These are phyloP conservation scores for Cerastis rubricosa DNA, from an alignment of 2,888 invertebrate genomes.

Conservation along the genomic window DNA sequence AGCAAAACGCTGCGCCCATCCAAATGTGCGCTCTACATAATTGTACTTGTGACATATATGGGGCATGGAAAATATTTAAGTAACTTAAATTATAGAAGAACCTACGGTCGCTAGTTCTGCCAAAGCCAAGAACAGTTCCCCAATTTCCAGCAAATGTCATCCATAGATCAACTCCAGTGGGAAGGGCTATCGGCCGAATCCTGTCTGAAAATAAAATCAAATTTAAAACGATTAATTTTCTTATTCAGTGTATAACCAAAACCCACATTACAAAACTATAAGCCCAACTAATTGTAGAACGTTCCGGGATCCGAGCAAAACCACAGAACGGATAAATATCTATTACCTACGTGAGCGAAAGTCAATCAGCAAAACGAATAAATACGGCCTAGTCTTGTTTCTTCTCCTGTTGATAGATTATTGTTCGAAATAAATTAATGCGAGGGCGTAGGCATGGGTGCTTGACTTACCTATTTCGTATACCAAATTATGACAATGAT, in stretches of 20 bases:
- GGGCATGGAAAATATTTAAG: background rate
- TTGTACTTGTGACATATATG: background rate
- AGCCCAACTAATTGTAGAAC: background rate
- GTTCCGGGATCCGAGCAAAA: background rate
- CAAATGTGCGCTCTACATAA: no score
- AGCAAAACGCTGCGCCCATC: no score
- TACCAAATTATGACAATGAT: background rate
- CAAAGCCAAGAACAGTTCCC: conserved; percentile 77
- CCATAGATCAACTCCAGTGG: conserved; percentile 65
- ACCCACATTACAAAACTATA: background rate
- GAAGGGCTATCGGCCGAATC: conserved; percentile 74
- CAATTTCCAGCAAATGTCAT: conserved; percentile 73
- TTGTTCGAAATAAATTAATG: background rate
- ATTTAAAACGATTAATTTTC: background rate
- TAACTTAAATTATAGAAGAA: background rate
- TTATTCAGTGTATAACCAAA: background rate
- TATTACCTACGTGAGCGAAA: background rate
- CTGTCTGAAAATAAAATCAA: conserved; percentile 65
- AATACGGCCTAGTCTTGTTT: background rate
- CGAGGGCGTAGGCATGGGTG: background rate
- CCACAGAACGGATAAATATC: background rate
- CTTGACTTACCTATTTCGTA: background rate
- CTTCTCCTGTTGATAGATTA: background rate
- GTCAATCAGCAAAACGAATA: background rate
- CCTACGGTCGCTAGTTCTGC: conserved; percentile 79